These are phyloP conservation scores for Catharus bicknelli DNA, from an alignment of 2,113 vertebrate species.

Conservation along the genomic window DNA sequence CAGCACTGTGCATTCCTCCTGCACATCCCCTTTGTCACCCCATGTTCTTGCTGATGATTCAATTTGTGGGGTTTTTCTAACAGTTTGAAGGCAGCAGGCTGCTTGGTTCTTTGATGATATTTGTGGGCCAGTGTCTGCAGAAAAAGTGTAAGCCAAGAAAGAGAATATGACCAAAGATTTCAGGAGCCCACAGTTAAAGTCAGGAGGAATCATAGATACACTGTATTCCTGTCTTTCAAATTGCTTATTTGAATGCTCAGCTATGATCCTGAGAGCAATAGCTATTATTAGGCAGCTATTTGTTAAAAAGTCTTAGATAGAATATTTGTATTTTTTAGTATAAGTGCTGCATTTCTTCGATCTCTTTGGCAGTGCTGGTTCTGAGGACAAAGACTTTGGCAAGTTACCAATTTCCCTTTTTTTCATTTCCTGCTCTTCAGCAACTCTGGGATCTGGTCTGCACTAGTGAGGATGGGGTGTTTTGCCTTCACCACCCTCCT, in stretches of 20 bases:
- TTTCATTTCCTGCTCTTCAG: neutral
- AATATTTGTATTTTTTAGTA: conserved; percentile 1
- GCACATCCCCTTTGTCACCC: neutral
- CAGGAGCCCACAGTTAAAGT: neutral
- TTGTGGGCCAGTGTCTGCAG: neutral
- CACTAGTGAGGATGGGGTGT: neutral
- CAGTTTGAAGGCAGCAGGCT: neutral
- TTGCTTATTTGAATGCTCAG: neutral
- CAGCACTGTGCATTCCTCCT: neutral
- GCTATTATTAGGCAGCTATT: neutral
- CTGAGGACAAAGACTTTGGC: neutral
- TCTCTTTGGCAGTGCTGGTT: neutral
- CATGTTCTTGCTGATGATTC: neutral
- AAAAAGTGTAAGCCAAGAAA: neutral
- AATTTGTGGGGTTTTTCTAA: neutral
- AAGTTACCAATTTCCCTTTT: neutral
- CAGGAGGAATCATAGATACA: neutral
- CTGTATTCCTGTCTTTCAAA: neutral
- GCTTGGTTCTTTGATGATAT: neutral
- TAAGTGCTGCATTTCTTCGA: neutral
- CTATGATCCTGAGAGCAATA: neutral
- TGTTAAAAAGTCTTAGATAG: neutral
- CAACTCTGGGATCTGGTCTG: neutral
- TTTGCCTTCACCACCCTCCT: neutral
- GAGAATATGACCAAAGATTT: neutral